Base-by-base conservation (phyloP, 2,113 vertebrate species). In the Scytalopus superciliaris region DNA sequence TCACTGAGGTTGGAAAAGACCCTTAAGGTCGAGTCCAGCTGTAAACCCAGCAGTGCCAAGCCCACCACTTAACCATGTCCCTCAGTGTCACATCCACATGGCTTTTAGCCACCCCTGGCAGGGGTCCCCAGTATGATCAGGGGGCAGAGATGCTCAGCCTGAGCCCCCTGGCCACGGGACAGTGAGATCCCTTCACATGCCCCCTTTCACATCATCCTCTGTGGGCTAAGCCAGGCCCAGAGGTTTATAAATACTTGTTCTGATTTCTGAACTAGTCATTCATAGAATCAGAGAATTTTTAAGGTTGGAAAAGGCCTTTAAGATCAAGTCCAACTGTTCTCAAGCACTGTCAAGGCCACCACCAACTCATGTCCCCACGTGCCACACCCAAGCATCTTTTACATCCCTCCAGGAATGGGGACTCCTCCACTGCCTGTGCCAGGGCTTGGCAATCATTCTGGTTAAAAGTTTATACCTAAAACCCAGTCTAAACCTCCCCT, bases 171-270 rank as follows among this genome's bases (percentile, higher is more conserved):
- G 22, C 39, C 27, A 5, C 2, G 7, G 57, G 14, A 14, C 64
- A 23, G 56, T 1, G 14, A 7, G 50, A n/a, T 17, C n/a, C 39
- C 64, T 27, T 27, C 40, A 67, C 19, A 35, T 21, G 6, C 11
- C 2, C 19, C 5, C 2, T 10, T 31, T 30, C 7, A 11, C 1
- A 1, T 12, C 78, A 7, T 9, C 31, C 39, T 24, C n/a, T 6
- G 52, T 0, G 6, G 70, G 30, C 49, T 40, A 5, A 79, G 19
- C 21, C 19, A 9, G 16, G 21, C 44, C 1, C 2, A 3, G 31
- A 24, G 56, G 12, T 33, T 49, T 24, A 4, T 1, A 18, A 37
- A 31, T 1, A 2, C 39, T 22, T 4, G 1, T 12, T 31, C 3
- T 3, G 28, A 12, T 21, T 59, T 9, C 23, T 23, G 31, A 66